Evolutionary conservation across 2,797 vertebrate genomes (phyloP), one percentile per base, ranked within the genome.

Genomic region (Parotocinclus haroldoi): DNA sequence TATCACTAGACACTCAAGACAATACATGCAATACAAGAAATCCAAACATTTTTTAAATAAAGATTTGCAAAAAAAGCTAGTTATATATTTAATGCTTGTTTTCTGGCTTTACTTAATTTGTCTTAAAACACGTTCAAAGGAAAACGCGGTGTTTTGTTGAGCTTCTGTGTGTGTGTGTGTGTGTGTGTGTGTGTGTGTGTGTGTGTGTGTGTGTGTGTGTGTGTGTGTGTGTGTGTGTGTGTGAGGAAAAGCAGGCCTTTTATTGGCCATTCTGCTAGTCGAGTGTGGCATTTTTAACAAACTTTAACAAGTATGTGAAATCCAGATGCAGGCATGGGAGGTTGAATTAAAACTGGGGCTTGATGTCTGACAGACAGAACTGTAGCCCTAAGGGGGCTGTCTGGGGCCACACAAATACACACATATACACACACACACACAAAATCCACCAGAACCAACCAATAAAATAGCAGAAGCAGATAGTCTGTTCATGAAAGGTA

Each of bases 31-130:
- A 27, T 27, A 27, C 27, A 27, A 27, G 27, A 27, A 58, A 50
- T 65, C 18, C 49, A 77, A 86, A 87, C 81, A 86, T 82, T 78
- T 82, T 74, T 83, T 84, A 80, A 80, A 81, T 81, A 77, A 81
- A 75, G 84, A 86, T 86, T 88, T 87, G 87, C 77, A 86, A 83
- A 81, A 80, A 76, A 84, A 82, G 76, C 75, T 76, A 73, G 86
- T 84, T 81, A 83, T 79, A 86, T 88, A 84, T 82, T 87, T 80
- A 78, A 71, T 69, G 72, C 78, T 82, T 78, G 71, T 82, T 85
- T 72, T 70, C 56, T 79, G 77, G 82, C 71, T 74, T 75, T 71
- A 73, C 61, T 72, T 81, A 71, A 79, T 82, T 80, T 83, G 80
- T 56, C 51, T 65, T 73, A 79, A 52, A 58, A 54, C 53, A 78